Percentiles rank a stretch among this genome's conserved stretches.
phyloP scores from a whole-genome alignment of 2,113 vertebrate genomes.

The Sinocyclocheilus grahami region DNA sequence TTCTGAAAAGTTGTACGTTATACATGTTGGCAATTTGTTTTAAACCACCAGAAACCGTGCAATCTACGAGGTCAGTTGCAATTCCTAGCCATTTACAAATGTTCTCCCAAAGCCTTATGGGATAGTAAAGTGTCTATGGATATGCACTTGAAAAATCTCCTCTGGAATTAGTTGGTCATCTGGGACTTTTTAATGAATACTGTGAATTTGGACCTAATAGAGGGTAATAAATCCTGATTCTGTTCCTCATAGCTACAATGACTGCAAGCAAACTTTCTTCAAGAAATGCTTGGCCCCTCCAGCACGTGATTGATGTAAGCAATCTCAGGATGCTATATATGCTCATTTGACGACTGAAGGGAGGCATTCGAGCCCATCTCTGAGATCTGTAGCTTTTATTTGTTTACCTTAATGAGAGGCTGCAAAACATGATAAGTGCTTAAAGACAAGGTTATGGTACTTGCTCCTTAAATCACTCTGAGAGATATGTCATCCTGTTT shows the following conservation, averaged over 20 bases:
- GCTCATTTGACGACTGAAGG: neutral
- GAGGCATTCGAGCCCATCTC: too few species aligned
- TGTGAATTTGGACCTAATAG: neutral
- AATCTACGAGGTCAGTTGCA: neutral
- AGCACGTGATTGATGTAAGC: neutral
- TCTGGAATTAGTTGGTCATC: neutral
- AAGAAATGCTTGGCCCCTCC: neutral
- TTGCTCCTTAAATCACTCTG: neutral
- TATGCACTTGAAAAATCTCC: neutral
- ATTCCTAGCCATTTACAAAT: neutral
- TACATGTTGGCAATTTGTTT: too few species aligned
- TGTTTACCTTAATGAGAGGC: neutral
- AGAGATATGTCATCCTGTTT: conserved; percentile 18
- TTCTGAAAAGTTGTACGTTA: too few species aligned
- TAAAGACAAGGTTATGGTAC: neutral
- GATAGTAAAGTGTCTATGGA: neutral
- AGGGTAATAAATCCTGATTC: neutral
- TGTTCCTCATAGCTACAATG: neutral
- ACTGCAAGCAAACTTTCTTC: neutral
- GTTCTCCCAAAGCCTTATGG: neutral
- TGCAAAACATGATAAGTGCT: neutral
- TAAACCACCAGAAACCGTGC: too few species aligned
- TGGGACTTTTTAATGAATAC: neutral
- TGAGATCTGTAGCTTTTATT: neutral
- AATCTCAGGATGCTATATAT: neutral